Evolutionary conservation across 2,888 invertebrate genomes (phyloP).

Genomic region (Tipula unca): DNA sequence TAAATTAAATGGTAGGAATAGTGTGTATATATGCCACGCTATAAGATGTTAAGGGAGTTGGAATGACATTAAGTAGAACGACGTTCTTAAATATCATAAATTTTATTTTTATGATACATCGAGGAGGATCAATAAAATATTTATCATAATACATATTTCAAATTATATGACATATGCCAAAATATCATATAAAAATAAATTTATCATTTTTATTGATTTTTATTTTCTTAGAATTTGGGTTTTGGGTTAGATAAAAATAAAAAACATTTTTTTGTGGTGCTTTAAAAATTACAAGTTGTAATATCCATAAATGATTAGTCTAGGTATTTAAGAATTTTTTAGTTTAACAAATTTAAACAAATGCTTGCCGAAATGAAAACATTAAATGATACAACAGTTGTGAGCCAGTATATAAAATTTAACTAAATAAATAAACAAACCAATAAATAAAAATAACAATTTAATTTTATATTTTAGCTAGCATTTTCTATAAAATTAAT

Average conservation of each 20-base stretch:
- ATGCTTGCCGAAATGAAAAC: too few relatives aligned
- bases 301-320: too few relatives aligned
- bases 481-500: conserved; percentile 19
- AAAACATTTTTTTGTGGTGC: too few relatives aligned
- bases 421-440: background rate
- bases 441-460: conserved; percentile 18
- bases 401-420: background rate
- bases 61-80: background rate
- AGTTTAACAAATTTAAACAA: too few relatives aligned
- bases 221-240: background rate
- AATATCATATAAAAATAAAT: background rate
- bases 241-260: too few relatives aligned
- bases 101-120: background rate
- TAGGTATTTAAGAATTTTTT: too few relatives aligned
- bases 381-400: too few relatives aligned
- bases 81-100: background rate
- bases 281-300: too few relatives aligned
- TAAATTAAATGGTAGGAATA: background rate
- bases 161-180: background rate
- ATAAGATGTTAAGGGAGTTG: background rate
- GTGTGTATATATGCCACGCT: background rate
- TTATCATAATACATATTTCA: conserved; percentile 18
- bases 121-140: background rate
- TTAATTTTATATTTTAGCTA: conserved; percentile 19
- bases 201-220: background rate